A percentile compares a stretch with the other conserved stretches of the same genome.
Evolutionary conservation across 2,888 invertebrate species (phyloP).

Genomic region (Mesoligia furuncula): DNA sequence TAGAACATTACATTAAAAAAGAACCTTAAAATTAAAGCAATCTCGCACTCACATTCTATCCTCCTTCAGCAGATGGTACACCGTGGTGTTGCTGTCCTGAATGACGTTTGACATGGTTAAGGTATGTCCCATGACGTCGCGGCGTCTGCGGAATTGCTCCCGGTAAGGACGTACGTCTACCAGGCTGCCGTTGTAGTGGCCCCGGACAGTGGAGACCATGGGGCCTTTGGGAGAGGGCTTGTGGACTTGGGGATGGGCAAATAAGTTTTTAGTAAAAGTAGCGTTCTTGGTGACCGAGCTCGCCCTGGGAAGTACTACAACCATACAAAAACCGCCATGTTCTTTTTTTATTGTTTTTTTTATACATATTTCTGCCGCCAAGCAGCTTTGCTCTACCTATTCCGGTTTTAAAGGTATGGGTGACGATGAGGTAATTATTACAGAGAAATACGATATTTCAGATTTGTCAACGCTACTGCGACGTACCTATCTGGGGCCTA

Average conservation of each 20-base stretch:
- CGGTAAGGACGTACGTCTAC: constrained; percentile 74
- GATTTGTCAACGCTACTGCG: background rate
- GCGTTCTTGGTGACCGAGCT: background rate
- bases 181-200: constrained; percentile 74
- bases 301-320: background rate
- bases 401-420: background rate
- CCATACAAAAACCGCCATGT: background rate
- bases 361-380: background rate
- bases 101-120: constrained; percentile 83
- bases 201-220: constrained; percentile 71
- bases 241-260: constrained; percentile 71
- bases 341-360: too few relatives aligned
- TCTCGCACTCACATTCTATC: constrained; percentile 76
- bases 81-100: constrained; percentile 80
- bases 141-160: constrained; percentile 76
- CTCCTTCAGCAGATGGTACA: constrained; percentile 77
- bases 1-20: background rate
- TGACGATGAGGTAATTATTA: too few relatives aligned
- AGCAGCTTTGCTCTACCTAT: too few relatives aligned
- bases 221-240: constrained; percentile 72
- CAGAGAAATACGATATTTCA: background rate
- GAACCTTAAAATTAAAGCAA: background rate
- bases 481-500: too few relatives aligned
- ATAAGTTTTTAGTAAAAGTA: background rate
- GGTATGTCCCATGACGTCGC: constrained; percentile 78